Base-by-base conservation (phyloP, 2,113 vertebrate species). In the Octodon degus region DNA sequence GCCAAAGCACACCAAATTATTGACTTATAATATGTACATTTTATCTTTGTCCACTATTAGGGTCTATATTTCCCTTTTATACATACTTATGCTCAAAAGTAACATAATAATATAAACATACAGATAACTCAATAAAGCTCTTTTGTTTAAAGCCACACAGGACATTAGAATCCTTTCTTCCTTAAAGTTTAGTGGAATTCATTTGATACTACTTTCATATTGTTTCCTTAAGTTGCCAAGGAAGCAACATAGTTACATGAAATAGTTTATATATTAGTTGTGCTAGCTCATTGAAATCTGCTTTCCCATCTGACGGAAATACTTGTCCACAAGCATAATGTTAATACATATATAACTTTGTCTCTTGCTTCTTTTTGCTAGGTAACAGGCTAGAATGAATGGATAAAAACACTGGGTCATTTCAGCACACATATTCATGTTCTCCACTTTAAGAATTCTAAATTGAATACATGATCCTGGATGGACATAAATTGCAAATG, bases 131-230 rank as follows among this genome's bases (percentile, higher is more conserved):
- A 55, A 53, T 80, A 43, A 82, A 62, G 9, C 25, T 67, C 4
- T 72, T 94, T 60, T 91, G 2, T 70, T 89, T 30, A 53, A 80
- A 85, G 82, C 0, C 20, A 1, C 5, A 81, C 87, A 80, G 1
- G 32, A 12, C 14, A 10, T 20, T 83, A 2, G 13, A 20, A 0
- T 92, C 83, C 14, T 85, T 6, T 89, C 30, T 91, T 65, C 22
- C 8, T 65, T 79, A 93, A 68, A 53, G 25, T 90, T 77, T 84
- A 58, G 25, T 79, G 70, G 19, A 88, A 84, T 93, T 93, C 32
- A 81, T 40, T 7, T 76, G 5, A 74, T 68, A 74, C 9, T 32
- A 43, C 1, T 7, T 72, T 20, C 30, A 27, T 76, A 20, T 68
- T 77, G 50, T 77, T 90, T 58, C 67, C 76, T 0, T 47, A 16